These are phyloP conservation scores for Anorthoa munda DNA, from an alignment of 2,888 invertebrate genomes.

Conservation along the genomic window DNA sequence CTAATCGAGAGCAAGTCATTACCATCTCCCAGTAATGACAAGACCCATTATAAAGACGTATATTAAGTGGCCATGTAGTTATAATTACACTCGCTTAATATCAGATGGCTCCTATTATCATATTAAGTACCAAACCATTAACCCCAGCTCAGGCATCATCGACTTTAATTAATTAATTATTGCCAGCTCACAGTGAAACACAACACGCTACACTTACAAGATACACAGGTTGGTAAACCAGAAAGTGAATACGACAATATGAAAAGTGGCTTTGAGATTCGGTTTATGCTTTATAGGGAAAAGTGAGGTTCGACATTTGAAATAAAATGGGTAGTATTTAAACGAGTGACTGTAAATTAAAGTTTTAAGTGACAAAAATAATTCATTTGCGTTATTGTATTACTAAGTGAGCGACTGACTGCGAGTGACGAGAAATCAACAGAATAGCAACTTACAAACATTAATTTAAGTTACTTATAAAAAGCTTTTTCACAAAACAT, in stretches of 20 bases:
- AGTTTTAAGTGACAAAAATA: too few species aligned
- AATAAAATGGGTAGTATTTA: too few species aligned
- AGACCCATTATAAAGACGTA: slow-evolving; percentile 37
- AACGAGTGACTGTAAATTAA: too few species aligned
- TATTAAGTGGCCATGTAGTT: slow-evolving; percentile 51
- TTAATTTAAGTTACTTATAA: too few species aligned
- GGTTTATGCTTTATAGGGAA: not conserved
- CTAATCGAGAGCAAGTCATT: slow-evolving; percentile 44
- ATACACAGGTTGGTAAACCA: not conserved
- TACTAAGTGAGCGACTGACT: too few species aligned
- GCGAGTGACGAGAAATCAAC: too few species aligned
- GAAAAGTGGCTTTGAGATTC: not conserved
- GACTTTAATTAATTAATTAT: slow-evolving; percentile 57
- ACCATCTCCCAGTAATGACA: slow-evolving; percentile 30
- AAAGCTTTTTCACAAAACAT: too few species aligned
- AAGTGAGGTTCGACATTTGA: not conserved
- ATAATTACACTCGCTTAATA: slow-evolving; percentile 51
- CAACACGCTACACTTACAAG: slow-evolving; percentile 22
- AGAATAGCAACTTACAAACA: too few species aligned
- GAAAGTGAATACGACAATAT: not conserved
- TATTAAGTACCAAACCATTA: slow-evolving; percentile 55
- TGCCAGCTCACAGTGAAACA: slow-evolving; percentile 13
- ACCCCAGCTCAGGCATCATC: slow-evolving; percentile 45
- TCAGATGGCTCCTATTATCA: slow-evolving; percentile 38
- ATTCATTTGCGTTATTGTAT: too few species aligned